Percentiles rank a stretch among this genome's conserved stretches.
phyloP scores from a whole-genome alignment of 2,797 vertebrate genomes.

The Halcyon smyrnensis region DNA sequence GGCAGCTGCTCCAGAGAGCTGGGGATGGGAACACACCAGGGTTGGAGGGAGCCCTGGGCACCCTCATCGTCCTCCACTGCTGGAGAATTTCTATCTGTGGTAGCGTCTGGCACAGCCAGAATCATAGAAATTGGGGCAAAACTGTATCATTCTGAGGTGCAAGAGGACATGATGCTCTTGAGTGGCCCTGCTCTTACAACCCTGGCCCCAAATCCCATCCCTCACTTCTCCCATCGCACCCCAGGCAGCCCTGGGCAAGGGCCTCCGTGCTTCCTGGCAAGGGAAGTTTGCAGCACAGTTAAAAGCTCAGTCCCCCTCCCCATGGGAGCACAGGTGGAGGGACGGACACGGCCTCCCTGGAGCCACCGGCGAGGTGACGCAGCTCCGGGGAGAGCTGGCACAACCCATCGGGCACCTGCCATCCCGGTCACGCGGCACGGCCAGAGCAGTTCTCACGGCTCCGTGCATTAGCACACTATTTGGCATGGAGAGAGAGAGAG shows the following conservation, averaged over 20 bases:
- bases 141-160: fast-evolving
- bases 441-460: background rate
- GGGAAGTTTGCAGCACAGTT: background rate
- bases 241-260: background rate
- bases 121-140: background rate
- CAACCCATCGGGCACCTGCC: background rate
- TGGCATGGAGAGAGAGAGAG: fast-evolving
- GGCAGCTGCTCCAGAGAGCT: background rate
- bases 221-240: fast-evolving
- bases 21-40: fast-evolving
- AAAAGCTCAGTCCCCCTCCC: fast-evolving
- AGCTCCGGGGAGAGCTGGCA: background rate
- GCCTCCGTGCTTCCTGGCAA: fast-evolving
- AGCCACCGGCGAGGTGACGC: background rate
- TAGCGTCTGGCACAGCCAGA: background rate
- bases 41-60: background rate
- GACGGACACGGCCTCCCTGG: fast-evolving
- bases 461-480: background rate
- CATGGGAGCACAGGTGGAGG: fast-evolving
- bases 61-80: background rate
- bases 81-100: background rate
- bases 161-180: background rate
- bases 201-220: background rate
- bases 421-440: background rate
- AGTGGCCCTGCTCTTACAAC: fast-evolving